Conservation (phyloP, 2,113 vertebrate genomes). For the Pteropus alecto region DNA sequence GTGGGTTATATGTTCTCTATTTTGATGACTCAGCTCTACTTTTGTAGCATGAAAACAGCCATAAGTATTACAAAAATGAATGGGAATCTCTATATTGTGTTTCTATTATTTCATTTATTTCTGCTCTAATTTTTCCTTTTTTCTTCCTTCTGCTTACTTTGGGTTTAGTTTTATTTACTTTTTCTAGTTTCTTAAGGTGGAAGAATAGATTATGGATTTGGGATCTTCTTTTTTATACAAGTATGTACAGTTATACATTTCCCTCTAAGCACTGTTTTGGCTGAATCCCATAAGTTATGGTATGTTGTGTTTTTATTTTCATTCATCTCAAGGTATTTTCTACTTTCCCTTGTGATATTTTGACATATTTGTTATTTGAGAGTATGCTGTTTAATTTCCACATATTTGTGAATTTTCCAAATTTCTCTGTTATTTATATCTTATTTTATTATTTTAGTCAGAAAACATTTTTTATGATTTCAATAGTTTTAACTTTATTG, state of each 20-base stretch:
- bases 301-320: no score
- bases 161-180: not conserved
- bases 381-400: not conserved
- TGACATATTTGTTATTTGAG: not conserved
- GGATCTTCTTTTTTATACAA: not conserved
- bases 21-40: not conserved
- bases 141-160: not conserved
- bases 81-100: not conserved
- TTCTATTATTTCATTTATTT: not conserved
- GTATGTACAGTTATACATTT: not conserved
- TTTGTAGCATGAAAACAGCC: not conserved
- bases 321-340: not conserved
- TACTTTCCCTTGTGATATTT: not conserved
- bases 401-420: not conserved
- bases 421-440: not conserved
- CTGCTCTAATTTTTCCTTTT: not conserved
- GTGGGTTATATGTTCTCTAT: not conserved
- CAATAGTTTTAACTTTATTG: not conserved
- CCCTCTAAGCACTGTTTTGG: not conserved
- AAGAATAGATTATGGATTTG: not conserved
- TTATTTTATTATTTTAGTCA: not conserved
- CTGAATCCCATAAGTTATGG: not conserved
- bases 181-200: not conserved
- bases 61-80: not conserved
- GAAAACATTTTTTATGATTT: not conserved